Evolutionary conservation across 2,888 invertebrate genomes (phyloP), one percentile per base, ranked within the genome.

Genomic region (Eilema griseolum): DNA sequence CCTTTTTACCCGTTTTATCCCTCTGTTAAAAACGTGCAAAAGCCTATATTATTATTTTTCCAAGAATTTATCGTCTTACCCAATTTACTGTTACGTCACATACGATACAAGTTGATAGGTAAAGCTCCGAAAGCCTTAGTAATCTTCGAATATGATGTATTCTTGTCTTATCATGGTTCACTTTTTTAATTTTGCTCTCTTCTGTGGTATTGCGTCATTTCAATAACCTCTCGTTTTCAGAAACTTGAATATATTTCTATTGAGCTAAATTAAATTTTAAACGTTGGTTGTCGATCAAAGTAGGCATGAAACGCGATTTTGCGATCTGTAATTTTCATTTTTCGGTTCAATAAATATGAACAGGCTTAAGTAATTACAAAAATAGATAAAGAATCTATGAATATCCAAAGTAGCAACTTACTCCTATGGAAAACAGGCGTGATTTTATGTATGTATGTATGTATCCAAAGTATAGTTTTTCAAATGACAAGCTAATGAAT

Each of bases 11-110:
- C 75, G 72, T 67, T 80, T 73, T 75, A 80, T 80, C 73, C 77
- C 65, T 71, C n/a, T 71, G 79, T 85, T 86, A 85, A 85, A 83
- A 81, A 79, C 76, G 80, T 81, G 80, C 75, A 69, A 76, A 83
- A 83, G 76, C 64, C 74, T 52, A 31, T 31, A n/a, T 83, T 80
- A 76, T 72, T 79, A 73, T 56, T 67, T 71, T 69, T 69, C 52
- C 52, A 33, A 52, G 69, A 71, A 71, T 69, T 71, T 66, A 4
- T 61, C 46, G 69, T 61, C 37, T 63, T 76, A 75, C 70, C 63
- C 59, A 70, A 70, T 74, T 72, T 31, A 37, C 26, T 71, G 71
- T 80, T 80, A 78, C 63, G 68, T 74, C 72, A 78, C 65, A 71
- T 69, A 67, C 65, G 11, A 41, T n/a, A 64, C 68, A 37, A 28